Conservation (phyloP, 30 jellyfish, hydroid and myxozoan genomes). For the Pelagia noctiluca region DNA sequence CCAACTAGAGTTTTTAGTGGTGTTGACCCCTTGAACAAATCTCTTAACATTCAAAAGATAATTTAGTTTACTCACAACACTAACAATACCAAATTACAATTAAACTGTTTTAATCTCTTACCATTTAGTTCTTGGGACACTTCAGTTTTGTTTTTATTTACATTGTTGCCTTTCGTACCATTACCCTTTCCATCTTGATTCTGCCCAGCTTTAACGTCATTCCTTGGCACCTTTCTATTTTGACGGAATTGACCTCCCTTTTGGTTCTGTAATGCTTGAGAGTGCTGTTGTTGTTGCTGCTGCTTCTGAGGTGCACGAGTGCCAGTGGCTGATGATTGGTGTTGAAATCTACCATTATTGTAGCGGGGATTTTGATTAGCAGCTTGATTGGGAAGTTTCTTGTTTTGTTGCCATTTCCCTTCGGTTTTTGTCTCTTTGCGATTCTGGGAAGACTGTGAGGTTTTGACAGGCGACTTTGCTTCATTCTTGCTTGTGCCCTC, state of each 20-base stretch:
- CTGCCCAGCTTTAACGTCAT: slow-evolving; percentile 38
- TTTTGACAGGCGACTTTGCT: slow-evolving; percentile 32
- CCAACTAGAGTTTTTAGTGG: too few species aligned
- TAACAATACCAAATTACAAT: too few species aligned
- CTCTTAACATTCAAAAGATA: too few species aligned
- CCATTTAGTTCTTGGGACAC: not conserved
- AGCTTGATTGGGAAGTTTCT: slow-evolving; percentile 2
- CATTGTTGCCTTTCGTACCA: slow-evolving; percentile 26
- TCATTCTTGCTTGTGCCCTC: slow-evolving; percentile 15
- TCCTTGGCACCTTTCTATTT: slow-evolving; percentile 56
- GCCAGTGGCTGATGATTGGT: slow-evolving; percentile 12
- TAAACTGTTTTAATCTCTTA: too few species aligned
- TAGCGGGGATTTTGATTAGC: slow-evolving; percentile 28
- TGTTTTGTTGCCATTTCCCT: slow-evolving; percentile 32
- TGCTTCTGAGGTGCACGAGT: slow-evolving; percentile 42
- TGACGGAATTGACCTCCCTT: slow-evolving; percentile 56
- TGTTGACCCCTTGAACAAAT: too few species aligned
- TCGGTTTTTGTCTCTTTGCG: slow-evolving; percentile 44
- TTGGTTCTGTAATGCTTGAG: slow-evolving; percentile 32
- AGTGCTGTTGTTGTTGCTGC: slow-evolving; percentile 64
- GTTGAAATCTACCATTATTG: slow-evolving; percentile 15
- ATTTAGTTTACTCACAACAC: too few species aligned
- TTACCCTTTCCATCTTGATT: slow-evolving; percentile 21
- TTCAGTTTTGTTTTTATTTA: not conserved
- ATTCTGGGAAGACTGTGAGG: slow-evolving; percentile 45